Conservation (phyloP, 2,888 invertebrate genomes). For the Athalia rosae region DNA sequence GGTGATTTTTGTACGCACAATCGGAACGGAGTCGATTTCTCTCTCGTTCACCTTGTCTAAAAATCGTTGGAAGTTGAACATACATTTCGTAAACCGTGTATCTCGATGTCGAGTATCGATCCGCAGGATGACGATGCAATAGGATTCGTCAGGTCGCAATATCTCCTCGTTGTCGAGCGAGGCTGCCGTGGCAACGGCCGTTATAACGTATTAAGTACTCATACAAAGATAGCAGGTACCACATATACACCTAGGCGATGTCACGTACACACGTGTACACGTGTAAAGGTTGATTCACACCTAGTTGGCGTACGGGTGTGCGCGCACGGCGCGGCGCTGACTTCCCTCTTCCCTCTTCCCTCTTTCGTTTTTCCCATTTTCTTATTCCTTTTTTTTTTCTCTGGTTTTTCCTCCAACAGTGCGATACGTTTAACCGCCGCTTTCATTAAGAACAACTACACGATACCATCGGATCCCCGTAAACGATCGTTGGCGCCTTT, state of each 20-base stretch:
- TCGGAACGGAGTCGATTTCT: too few relatives aligned
- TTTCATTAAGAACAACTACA: not conserved
- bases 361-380: too few relatives aligned
- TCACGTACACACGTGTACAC: slow-evolving; percentile 2
- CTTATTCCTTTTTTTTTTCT: not conserved
- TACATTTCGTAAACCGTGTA: slow-evolving; percentile 2
- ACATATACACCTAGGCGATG: not conserved
- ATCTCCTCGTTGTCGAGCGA: slow-evolving; percentile 7
- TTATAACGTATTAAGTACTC: not conserved
- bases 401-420: not conserved
- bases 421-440: not conserved
- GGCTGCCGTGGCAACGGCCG: not conserved
- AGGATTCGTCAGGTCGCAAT: slow-evolving; percentile 23
- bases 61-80: not conserved
- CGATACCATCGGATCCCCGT: slow-evolving; percentile 27
- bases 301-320: not conserved
- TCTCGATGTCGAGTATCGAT: slow-evolving; percentile 11
- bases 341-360: too few relatives aligned
- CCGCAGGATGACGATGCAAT: slow-evolving; percentile 3
- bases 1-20: too few relatives aligned
- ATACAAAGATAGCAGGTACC: not conserved
- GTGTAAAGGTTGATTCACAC: slow-evolving; percentile 25
- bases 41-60: too few relatives aligned
- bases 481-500: slow-evolving; percentile 32
- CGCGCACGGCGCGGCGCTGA: not conserved